Evolutionary conservation across 2,113 vertebrate genomes (phyloP), one percentile per base, ranked within the genome.

Genomic region (Aptenodytes forsteri): DNA sequence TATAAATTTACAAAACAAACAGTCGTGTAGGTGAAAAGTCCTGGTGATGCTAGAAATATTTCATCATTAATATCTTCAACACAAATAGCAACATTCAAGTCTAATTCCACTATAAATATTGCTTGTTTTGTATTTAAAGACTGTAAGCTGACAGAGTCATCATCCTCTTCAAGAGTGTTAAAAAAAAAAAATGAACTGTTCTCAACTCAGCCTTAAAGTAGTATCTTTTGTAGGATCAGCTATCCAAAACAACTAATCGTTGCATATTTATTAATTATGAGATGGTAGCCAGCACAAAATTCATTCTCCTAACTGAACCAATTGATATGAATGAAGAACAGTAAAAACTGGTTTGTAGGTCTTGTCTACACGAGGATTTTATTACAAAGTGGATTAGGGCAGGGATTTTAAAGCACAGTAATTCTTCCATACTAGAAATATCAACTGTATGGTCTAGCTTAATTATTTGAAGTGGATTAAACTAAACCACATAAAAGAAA

Each of bases 381-480:
- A 81, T 75, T 89, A 83, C 59, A 54, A 11, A 84, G 73, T 4
- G 3, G 67, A 89, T 91, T 64, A 91, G 64, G 80, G 89, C 29
- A 83, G 23, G 55, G 77, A 81, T 89, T 96, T 87, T 64, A 84
- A 96, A 91, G 80, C 56, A 94, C 89, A 89, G 3, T 50, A 59
- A 87, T 69, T 82, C 52, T 61, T 87, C 72, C 61, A 47, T 89
- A 78, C 65, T 67, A 69, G 58, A 89, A 96, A 70, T 70, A 96
- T 65, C 76, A 73, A 12, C 76, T 92, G 22, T 6, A 65, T 8
- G 49, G 83, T 5, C 81, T 79, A 76, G 56, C 65, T 94, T 91
- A 64, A 91, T 89, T 94, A 94, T 84, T 70, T 75, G 87, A 89
- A 93, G 87, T 59, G 56, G 77, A 93, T 91, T 87, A 91, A 89